These are phyloP conservation scores for Aurelia sp. DNA, from an alignment of 30 jellyfish, hydroid and myxozoan species.

Conservation along the genomic window DNA sequence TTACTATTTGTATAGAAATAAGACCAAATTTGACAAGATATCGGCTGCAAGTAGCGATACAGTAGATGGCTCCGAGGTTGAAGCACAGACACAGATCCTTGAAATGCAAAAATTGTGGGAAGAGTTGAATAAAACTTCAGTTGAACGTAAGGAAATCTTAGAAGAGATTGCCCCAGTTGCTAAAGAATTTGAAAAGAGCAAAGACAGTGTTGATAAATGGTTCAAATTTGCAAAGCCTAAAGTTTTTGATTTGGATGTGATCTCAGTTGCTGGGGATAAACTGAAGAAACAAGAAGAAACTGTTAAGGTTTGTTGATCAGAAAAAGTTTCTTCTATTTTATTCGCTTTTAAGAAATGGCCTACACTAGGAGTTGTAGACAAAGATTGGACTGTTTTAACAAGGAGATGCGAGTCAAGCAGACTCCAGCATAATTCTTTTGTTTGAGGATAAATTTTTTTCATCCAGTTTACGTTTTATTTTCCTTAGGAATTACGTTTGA, in stretches of 20 bases:
- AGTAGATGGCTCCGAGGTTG: constrained; percentile 28
- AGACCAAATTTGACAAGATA: constrained; percentile 65
- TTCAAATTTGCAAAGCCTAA: constrained; percentile 65
- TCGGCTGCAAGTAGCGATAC: constrained; percentile 51
- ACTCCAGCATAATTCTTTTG: too few species aligned
- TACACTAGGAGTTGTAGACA: too few species aligned
- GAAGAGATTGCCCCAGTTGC: constrained; percentile 76
- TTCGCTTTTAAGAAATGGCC: too few species aligned
- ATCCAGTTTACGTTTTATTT: neutral
- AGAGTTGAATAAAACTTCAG: constrained; percentile 34
- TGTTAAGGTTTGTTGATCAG: constrained; percentile 22
- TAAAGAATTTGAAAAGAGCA: constrained; percentile 25
- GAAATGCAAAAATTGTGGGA: constrained; percentile 71
- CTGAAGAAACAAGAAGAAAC: constrained; percentile 70
- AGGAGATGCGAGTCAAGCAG: too few species aligned
- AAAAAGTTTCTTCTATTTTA: too few species aligned
- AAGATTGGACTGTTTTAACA: too few species aligned
- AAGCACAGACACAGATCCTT: constrained; percentile 34
- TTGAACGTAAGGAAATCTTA: constrained; percentile 62
- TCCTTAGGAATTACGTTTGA: constrained; percentile 52
- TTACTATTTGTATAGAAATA: constrained; percentile 38
- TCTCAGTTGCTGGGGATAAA: constrained; percentile 64
- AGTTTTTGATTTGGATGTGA: constrained; percentile 57
- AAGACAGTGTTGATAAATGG: constrained; percentile 56
- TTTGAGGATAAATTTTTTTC: too few species aligned